Evolutionary conservation across 1,140 invertebrate species (phyloP), one percentile per base, ranked within the genome.

Genomic region (Trigoniulus corallinus): DNA sequence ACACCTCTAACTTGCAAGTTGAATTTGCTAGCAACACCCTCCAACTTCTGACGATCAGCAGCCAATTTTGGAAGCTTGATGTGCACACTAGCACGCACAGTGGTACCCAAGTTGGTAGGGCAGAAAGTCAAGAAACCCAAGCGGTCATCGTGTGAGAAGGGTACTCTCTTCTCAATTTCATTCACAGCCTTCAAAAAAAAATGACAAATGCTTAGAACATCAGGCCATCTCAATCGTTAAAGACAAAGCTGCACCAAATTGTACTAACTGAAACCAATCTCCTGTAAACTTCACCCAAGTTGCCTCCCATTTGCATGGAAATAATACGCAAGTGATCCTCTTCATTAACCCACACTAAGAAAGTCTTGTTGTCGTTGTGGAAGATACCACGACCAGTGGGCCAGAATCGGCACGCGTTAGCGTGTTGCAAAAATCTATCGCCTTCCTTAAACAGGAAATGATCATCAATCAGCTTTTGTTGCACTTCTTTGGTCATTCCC

Each of bases 361-460:
- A 75, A 10, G 66, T 74, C 56, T 74, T 74, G 54, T 67, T 64
- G 43, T 68, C 65, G 58, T 75, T 77, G 46, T 71, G 68, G 66
- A 66, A 76, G 58, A 76, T 76, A 51, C 74, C 74, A 27, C 74
- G 62, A 27, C 74, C 74, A 20, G 62, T 64, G 3, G 75, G 74
- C 74, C 74, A 76, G 76, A 79, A 94, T 53, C 89, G 81, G 76
- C 89, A 92, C 58, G 86, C 86, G 62, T 89, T 88, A 62, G 86
- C 85, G 50, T 81, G 74, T 77, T 91, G 74, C 67, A 86, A 66
- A 74, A 54, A 54, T 27, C 27, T 7, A 65, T 91, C 86, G 51
- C 86, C 89, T 70, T 95, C 89, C 75, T 95, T 94, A 80, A 95
- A 95, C 51, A 96, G 77, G 80, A 95, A 96, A 67, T 95, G 92